Base-by-base conservation (phyloP, 2,888 invertebrate species). In the Heliconius sara region DNA sequence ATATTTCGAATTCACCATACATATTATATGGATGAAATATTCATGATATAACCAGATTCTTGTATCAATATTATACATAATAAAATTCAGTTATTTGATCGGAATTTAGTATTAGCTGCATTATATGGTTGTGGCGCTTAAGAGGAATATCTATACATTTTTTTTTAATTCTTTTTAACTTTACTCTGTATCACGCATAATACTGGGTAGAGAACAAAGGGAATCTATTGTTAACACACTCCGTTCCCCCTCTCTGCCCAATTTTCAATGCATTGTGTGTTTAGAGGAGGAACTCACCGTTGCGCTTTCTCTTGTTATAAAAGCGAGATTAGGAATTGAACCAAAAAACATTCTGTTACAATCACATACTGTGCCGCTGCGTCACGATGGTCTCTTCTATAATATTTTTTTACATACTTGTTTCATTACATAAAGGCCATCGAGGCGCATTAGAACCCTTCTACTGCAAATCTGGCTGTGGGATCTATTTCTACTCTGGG, bases 61-160 rank as follows among this genome's bases (percentile, higher is more conserved):
- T 34, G 73, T 39, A 73, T 39, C n/a, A 60, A 73, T 73, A 34
- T 73, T 60, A 60, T 60, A 22, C 39, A 73, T 73, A 60, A 60
- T 73, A 39, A 60, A 73, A 73, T 60, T n/a, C 57, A n/a, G 34
- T 57, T 73, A 73, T 73, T 73, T 60, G 16, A 73, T 73, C 34
- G 34, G 57, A 73, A 73, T 73, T 60, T n/a, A 73, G 34, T 73
- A 73, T 60, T 73, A 39, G 30, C n/a, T 73, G 16, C 57, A 60
- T 60, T 0, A 60, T 52, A 73, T 73, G 7, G 16, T 7, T 73
- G 34, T 25, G 34, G 27, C 22, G n/a, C n/a, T 57, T 30, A 19
- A 22, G 22, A 12, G 7, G n/a, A 6, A 34, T 34, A 60, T 60
- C 10, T 60, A 3, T 60, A 60, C 9, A 25, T 60, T 10, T 60